Conservation (phyloP, 2,113 vertebrate species). For the Herpetotheres cachinnans region DNA sequence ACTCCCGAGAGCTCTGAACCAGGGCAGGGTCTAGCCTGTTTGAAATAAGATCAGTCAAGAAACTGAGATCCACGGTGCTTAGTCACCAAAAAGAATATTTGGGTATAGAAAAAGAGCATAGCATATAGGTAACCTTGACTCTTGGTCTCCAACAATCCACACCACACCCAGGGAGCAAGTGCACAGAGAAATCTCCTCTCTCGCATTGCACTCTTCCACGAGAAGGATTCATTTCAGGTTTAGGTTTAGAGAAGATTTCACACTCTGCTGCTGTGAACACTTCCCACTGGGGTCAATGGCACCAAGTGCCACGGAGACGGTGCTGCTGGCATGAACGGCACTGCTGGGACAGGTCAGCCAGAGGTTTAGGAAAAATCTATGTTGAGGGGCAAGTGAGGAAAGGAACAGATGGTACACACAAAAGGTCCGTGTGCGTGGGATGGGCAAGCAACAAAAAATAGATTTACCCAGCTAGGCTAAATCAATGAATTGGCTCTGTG, state of each 20-base stretch:
- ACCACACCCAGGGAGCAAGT: background rate
- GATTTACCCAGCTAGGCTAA: background rate
- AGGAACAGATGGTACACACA: background rate
- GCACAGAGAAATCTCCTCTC: background rate
- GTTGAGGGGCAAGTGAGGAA: background rate
- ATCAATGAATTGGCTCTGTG: constrained; percentile 6
- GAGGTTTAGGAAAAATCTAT: background rate
- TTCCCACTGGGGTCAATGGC: background rate
- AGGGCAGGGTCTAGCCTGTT: background rate
- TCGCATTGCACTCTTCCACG: background rate
- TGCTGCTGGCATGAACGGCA: background rate
- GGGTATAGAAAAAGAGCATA: background rate
- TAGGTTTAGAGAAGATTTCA: background rate
- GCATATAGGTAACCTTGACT: background rate
- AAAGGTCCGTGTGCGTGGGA: background rate
- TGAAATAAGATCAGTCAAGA: background rate
- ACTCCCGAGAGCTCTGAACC: background rate
- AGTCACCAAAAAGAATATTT: background rate
- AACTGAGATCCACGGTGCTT: fast-evolving
- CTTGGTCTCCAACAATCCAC: background rate
- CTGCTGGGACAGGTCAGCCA: background rate
- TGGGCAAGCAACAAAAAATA: background rate
- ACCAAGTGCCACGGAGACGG: fast-evolving
- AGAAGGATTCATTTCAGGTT: background rate
- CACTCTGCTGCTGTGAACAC: background rate